phyloP scores from a whole-genome alignment of 2,888 invertebrate species.

The Drosophila melanosoma region DNA sequence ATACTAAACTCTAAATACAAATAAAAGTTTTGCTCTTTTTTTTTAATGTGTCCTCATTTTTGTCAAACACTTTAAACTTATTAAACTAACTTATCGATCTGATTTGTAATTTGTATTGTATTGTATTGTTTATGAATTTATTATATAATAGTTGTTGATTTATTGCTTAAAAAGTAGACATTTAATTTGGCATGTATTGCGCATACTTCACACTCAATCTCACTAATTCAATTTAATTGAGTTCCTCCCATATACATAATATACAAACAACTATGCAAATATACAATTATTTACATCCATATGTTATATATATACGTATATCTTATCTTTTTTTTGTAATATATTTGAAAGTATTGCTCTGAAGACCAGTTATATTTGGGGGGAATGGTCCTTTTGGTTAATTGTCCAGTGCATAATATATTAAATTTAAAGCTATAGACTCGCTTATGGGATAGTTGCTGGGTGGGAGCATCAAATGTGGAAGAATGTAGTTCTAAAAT shows the following conservation, averaged over 20 bases:
- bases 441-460: slow-evolving; percentile 27
- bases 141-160: slow-evolving; percentile 64
- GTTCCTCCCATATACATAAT: slow-evolving; percentile 35
- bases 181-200: slow-evolving; percentile 79
- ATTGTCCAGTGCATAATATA: slow-evolving; percentile 31
- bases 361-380: slow-evolving; percentile 29
- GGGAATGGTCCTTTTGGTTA: slow-evolving; percentile 10
- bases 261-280: slow-evolving; percentile 56
- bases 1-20: slow-evolving; percentile 47
- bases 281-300: slow-evolving; percentile 54
- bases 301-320: slow-evolving; percentile 6
- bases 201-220: slow-evolving; percentile 60
- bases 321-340: not conserved
- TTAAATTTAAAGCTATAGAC: slow-evolving; percentile 38
- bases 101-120: slow-evolving; percentile 62
- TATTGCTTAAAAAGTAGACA: slow-evolving; percentile 71
- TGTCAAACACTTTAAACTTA: slow-evolving; percentile 62
- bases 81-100: slow-evolving; percentile 60
- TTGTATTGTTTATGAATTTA: slow-evolving; percentile 58
- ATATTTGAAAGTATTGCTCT: slow-evolving; percentile 34
- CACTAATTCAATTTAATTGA: slow-evolving; percentile 58
- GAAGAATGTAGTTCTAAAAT: slow-evolving; percentile 18
- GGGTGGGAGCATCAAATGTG: slow-evolving; percentile 31
- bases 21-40: slow-evolving; percentile 36
- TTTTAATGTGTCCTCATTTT: slow-evolving; percentile 29